phyloP scores from a whole-genome alignment of 2,888 invertebrate genomes.

The Anthoptus insignis region DNA sequence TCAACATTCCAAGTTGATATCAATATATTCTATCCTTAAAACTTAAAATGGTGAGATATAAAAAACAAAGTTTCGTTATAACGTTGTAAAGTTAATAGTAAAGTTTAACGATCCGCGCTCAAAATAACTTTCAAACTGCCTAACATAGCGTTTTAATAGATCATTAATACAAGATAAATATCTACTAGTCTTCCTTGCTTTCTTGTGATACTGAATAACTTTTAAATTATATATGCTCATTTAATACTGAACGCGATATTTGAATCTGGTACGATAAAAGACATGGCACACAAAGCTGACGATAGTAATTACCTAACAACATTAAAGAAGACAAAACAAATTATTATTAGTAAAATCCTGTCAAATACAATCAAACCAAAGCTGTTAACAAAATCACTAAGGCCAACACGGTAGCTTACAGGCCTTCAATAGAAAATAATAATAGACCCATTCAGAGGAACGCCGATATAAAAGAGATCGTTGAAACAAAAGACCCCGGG shows the following conservation, averaged over 20 bases:
- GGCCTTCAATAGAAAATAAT: slow-evolving; percentile 30
- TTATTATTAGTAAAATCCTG: slow-evolving; percentile 30
- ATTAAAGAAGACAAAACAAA: slow-evolving; percentile 15
- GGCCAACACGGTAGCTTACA: slow-evolving; percentile 37
- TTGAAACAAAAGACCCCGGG: slow-evolving; percentile 35
- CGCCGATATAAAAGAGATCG: slow-evolving; percentile 33
- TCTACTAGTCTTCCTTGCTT: slow-evolving; percentile 5
- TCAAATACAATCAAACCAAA: slow-evolving; percentile 34
- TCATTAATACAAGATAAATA: slow-evolving; percentile 15
- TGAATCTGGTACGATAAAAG: neutral
- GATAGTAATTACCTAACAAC: neutral
- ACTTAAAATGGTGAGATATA: slow-evolving; percentile 21
- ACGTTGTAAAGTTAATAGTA: slow-evolving; percentile 25
- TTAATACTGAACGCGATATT: neutral
- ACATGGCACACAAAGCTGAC: neutral
- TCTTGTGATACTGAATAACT: neutral
- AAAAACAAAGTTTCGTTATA: slow-evolving; percentile 24
- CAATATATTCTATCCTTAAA: slow-evolving; percentile 20
- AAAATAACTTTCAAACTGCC: slow-evolving; percentile 23
- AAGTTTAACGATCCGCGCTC: slow-evolving; percentile 28
- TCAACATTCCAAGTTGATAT: neutral
- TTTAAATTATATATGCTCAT: neutral
- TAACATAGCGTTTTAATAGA: slow-evolving; percentile 9
- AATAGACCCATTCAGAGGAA: slow-evolving; percentile 34
- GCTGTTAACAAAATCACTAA: slow-evolving; percentile 38